Evolutionary conservation across 1,140 invertebrate species (phyloP).

Genomic region (Micrasema minimum): DNA sequence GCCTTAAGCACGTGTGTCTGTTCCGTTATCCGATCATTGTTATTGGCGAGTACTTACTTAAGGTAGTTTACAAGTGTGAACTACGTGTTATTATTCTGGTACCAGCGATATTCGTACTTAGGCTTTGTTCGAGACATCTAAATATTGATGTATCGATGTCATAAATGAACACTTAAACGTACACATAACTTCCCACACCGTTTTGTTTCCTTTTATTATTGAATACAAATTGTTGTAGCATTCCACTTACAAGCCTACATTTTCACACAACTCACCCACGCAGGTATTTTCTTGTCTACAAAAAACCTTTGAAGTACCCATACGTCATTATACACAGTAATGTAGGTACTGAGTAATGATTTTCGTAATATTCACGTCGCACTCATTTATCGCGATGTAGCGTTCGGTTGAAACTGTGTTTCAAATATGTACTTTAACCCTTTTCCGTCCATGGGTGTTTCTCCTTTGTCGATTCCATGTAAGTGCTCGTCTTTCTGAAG

Average conservation of each 20-base stretch:
- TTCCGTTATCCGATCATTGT: no score
- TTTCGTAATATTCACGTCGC: no score
- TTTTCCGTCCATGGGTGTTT: not conserved
- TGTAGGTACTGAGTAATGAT: no score
- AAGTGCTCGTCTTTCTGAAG: conserved; percentile 25
- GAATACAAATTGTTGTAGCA: conserved; percentile 24
- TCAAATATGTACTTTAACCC: conserved; percentile 18
- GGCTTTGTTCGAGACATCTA: not conserved
- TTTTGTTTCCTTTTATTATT: conserved; percentile 28
- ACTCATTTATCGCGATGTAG: not conserved
- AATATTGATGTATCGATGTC: conserved; percentile 1
- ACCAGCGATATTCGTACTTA: not conserved
- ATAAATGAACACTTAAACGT: not conserved
- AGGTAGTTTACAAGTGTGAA: no score
- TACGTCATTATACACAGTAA: no score
- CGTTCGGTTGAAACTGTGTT: conserved; percentile 16
- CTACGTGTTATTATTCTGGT: no score
- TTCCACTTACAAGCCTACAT: conserved; percentile 15
- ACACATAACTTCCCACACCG: conserved; percentile 15
- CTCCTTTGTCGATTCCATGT: conserved; percentile 9
- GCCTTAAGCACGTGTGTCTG: no score
- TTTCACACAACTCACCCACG: conserved; percentile 22
- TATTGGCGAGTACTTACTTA: no score
- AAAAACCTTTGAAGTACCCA: not conserved
- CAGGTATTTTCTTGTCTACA: conserved; percentile 2